Base-by-base conservation (phyloP, 2,888 invertebrate genomes). In the Diadegma fenestrale region DNA sequence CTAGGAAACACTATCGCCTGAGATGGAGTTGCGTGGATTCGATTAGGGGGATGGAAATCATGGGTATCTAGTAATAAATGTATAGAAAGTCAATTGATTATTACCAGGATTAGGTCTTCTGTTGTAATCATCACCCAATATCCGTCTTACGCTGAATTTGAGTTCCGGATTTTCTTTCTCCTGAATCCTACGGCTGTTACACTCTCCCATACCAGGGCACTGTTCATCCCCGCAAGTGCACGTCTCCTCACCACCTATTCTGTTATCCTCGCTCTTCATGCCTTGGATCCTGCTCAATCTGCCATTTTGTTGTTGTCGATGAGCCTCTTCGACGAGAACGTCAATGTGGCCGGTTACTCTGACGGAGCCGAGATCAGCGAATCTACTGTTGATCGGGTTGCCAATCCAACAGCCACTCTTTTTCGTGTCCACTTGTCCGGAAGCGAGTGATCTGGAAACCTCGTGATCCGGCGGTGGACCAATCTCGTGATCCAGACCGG, bases 71-170 rank as follows among this genome's bases (percentile, higher is more conserved):
- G 33, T 48, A 77, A 48, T 4, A 33, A 33, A 77, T 12, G 7
- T 41, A 33, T 45, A 10, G 5, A 61, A 76, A 78, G 14, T 12
- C 19, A 64, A 63, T 6, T 61, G 19, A 77, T 68, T 19, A 61
- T 85, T 86, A 94, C 94, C 94, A 86, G 92, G 89, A 90, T 92
- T 93, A 30, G 93, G 92, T 86, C 94, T 90, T 87, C 92, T 91
- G 83, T 93, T 92, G 87, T 95, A 94, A 89, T 96, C 96, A 87
- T 95, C 95, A 0, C 98, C 98, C 90, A 98, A 95, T 90, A 98
- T 98, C 66, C 98, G 98, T 95, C 97, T 98, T 87, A 98, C 98
- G 96, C 98, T 98, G 94, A 98, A 98, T 94, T 98, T 98, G 90
- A 98, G 95, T 92, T 97, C 95, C 26, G 98, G 98, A 91, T 97